Evolutionary conservation across 2,888 invertebrate genomes (phyloP), one percentile per base, ranked within the genome.

Genomic region (Dynastes hyllus): DNA sequence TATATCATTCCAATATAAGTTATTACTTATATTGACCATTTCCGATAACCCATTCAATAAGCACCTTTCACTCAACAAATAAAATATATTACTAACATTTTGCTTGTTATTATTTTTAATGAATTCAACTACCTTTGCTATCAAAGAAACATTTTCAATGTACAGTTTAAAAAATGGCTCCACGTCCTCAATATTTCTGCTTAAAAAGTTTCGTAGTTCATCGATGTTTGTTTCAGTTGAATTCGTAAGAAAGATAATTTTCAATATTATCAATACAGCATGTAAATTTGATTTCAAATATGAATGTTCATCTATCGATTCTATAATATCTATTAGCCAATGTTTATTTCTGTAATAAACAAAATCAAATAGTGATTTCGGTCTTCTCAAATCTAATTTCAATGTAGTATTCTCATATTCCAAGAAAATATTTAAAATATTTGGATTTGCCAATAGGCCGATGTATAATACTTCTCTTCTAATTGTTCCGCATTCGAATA

Each of bases 251-350:
- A 55, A 29, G 13, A 78, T 55, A 45, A 78, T 55, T 58, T 75
- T 78, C 75, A 78, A 73, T 13, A 73, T 11, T 16, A 66, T n/a
- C 50, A 78, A 40, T 22, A 66, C 53, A 22, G 37, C 16, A 66
- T 81, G 81, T 76, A 85, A 81, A 51, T 78, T 80, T 65, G 82
- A 78, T 66, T 81, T 79, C 76, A 85, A 81, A 78, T 80, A 73
- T 27, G 77, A 37, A 78, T 80, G 73, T n/a, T 78, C 77, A 61
- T 83, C 79, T 80, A 81, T 78, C 78, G 84, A 83, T 45, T 84
- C 82, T 40, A 88, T 79, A 58, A 87, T 78, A 76, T 86, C 83
- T 73, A 84, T 80, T 78, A 89, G 82, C 89, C 89, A 89, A 82
- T 89, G 88, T 51, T 83, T 79, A 16, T 85, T 85, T 76, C 85